Conservation (phyloP, 92 coral and sea anemone genomes). For the Epizoanthus scotinus region DNA sequence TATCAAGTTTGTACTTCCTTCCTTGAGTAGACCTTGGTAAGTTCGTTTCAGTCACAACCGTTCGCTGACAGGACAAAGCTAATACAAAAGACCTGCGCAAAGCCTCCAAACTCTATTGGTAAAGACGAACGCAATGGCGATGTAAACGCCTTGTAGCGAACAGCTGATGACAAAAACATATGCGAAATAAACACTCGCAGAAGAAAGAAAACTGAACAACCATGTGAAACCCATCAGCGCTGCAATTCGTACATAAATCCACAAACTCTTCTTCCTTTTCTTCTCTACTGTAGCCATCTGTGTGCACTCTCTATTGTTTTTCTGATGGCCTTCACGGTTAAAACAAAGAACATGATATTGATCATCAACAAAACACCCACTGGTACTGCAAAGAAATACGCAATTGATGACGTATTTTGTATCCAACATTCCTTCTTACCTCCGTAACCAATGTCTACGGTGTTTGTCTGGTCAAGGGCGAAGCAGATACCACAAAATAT, state of each 20-base stretch:
- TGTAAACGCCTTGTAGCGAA: conserved; percentile 48
- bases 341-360: conserved; percentile 50
- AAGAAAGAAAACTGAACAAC: conserved; percentile 58
- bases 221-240: conserved; percentile 75
- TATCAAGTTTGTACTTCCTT: no score
- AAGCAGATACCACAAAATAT: conserved; percentile 50
- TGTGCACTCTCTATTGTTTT: conserved; percentile 53
- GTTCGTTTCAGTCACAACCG: no score
- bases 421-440: conserved; percentile 62
- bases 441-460: conserved; percentile 67
- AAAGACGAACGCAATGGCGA: conserved; percentile 52
- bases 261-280: conserved; percentile 34
- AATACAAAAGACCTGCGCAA: background rate
- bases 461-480: conserved; percentile 60
- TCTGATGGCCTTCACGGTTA: conserved; percentile 64
- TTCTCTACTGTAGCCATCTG: conserved; percentile 42
- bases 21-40: no score
- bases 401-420: conserved; percentile 31
- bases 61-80: no score
- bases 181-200: conserved; percentile 36
- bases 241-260: conserved; percentile 57
- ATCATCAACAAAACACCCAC: conserved; percentile 43
- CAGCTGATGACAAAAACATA: conserved; percentile 47
- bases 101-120: conserved; percentile 39
- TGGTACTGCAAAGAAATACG: conserved; percentile 54